Evolutionary conservation across 2,113 vertebrate genomes (phyloP).

Genomic region (Salvator merianae): DNA sequence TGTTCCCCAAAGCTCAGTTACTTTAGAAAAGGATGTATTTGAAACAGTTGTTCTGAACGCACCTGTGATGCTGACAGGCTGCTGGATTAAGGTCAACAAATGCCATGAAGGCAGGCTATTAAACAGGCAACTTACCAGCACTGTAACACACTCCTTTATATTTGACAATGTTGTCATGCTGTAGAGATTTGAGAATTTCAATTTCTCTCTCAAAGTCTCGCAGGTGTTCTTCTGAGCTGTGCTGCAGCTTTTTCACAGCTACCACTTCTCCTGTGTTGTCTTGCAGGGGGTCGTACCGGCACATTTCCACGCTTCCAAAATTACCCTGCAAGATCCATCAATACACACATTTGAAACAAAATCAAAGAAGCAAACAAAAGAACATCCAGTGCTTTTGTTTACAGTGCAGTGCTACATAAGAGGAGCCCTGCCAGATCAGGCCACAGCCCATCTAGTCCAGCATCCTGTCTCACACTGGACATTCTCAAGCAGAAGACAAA

Average conservation of each 20-base stretch:
- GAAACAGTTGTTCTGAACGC: background rate
- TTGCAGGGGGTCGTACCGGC: conserved; percentile 93
- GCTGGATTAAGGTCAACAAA: background rate
- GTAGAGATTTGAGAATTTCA: conserved; percentile 95
- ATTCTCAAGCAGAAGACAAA: no score
- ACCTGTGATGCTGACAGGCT: background rate
- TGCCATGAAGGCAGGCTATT: background rate
- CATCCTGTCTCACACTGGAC: no score
- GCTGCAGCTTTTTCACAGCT: conserved; percentile 96
- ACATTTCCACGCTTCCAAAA: conserved; percentile 98
- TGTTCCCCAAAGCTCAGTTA: background rate
- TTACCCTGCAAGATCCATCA: conserved; percentile 82
- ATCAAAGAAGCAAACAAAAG: no score
- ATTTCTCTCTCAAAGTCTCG: conserved; percentile 97
- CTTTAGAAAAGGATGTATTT: background rate
- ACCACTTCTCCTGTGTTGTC: conserved; percentile 97
- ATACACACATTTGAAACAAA: background rate
- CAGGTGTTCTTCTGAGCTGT: conserved; percentile 93
- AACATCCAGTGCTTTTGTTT: no score
- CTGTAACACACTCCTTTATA: conserved; percentile 99
- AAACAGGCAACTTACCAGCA: conserved; percentile 79
- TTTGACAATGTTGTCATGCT: conserved; percentile 97
- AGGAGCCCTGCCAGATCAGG: no score
- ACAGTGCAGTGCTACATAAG: no score
- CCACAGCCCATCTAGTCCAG: no score